phyloP scores from a whole-genome alignment of 1,140 invertebrate genomes.

The Philopotamus ludificatus region DNA sequence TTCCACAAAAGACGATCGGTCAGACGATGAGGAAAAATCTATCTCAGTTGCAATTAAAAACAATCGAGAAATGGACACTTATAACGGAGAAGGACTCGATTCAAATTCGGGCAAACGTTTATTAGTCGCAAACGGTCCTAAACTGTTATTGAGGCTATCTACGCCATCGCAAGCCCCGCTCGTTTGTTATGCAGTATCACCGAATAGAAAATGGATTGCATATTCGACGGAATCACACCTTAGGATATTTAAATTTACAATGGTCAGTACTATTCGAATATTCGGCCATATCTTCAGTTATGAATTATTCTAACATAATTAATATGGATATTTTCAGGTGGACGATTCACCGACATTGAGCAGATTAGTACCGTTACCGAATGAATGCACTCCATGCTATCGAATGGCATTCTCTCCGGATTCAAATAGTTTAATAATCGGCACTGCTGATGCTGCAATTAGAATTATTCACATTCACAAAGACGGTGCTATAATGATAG shows the following conservation, averaged over 20 bases:
- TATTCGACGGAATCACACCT: constrained; percentile 69
- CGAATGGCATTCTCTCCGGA: constrained; percentile 53
- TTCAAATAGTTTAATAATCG: constrained; percentile 47
- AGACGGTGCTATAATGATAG: constrained; percentile 47
- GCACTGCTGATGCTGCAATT: constrained; percentile 42
- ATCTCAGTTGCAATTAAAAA: constrained; percentile 30
- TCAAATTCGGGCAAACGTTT: constrained; percentile 44
- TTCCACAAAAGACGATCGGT: constrained; percentile 40
- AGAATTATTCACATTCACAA: constrained; percentile 50
- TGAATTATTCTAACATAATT: neutral
- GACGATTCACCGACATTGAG: constrained; percentile 50
- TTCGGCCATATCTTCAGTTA: neutral
- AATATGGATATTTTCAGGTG: constrained; percentile 43
- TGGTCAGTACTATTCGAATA: constrained; percentile 44
- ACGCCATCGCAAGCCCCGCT: constrained; percentile 62
- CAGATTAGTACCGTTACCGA: constrained; percentile 48
- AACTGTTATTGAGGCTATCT: constrained; percentile 65
- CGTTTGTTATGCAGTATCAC: constrained; percentile 66
- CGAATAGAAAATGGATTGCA: constrained; percentile 66
- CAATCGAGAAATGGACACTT: constrained; percentile 41
- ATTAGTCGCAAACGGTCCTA: constrained; percentile 58
- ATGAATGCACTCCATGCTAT: constrained; percentile 49
- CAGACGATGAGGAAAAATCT: neutral
- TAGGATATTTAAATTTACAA: constrained; percentile 66
- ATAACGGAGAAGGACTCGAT: constrained; percentile 27